Conservation (phyloP, 2,888 invertebrate species). For the Trichogramma dendrolimi region DNA sequence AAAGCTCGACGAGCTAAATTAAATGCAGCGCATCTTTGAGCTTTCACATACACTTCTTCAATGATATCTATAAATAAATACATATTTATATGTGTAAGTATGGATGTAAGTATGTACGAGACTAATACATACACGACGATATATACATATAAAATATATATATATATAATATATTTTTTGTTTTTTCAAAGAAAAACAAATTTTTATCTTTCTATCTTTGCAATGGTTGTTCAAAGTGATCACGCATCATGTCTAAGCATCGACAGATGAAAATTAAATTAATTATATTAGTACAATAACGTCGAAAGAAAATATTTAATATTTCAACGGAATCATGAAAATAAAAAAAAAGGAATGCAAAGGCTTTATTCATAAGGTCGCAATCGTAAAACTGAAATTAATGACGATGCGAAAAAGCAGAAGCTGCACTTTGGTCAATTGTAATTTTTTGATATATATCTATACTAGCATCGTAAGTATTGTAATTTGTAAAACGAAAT, state of each 20-base stretch:
- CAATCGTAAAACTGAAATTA: conserved; percentile 16
- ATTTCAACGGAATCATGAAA: conserved; percentile 28
- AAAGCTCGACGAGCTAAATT: conserved; percentile 23
- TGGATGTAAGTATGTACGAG: neutral
- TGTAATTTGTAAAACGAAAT: conserved; percentile 44
- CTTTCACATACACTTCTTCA: conserved; percentile 25
- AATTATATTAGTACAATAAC: neutral
- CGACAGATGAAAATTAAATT: conserved; percentile 12
- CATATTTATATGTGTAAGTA: conserved; percentile 1
- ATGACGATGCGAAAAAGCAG: conserved; percentile 9
- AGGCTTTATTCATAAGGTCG: conserved; percentile 5
- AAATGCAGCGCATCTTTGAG: conserved; percentile 14
- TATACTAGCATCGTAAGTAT: conserved; percentile 16
- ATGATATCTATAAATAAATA: conserved; percentile 10
- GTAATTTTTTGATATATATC: conserved; percentile 48
- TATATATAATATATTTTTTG: conserved; percentile 19
- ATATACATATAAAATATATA: conserved; percentile 9
- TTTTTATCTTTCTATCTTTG: conserved; percentile 26
- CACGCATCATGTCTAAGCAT: conserved; percentile 10
- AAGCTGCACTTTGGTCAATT: conserved; percentile 47
- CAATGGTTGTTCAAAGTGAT: conserved; percentile 26
- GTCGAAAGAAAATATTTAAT: conserved; percentile 16
- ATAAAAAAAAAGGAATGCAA: conserved; percentile 31
- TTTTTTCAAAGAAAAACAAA: conserved; percentile 14
- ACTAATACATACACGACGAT: neutral